These are phyloP conservation scores for Thecocarcelia acutangulata DNA, from an alignment of 2,888 invertebrate genomes.

Conservation along the genomic window DNA sequence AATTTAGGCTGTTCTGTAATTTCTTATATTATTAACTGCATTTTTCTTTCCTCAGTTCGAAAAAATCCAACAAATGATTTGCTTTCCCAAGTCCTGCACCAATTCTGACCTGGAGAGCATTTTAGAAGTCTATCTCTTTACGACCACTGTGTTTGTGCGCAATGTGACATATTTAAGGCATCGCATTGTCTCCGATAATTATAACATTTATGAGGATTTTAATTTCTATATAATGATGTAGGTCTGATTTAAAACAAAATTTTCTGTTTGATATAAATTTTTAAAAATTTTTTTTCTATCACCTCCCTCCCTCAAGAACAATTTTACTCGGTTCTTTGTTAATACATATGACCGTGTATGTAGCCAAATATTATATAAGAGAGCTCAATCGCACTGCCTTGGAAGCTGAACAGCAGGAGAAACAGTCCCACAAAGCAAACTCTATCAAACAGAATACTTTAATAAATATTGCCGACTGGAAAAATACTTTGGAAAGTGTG, in stretches of 20 bases:
- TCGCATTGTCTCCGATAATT: constrained; percentile 72
- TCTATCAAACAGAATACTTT: constrained; percentile 29
- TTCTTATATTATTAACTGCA: too few species aligned
- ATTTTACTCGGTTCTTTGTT: constrained; percentile 62
- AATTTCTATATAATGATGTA: constrained; percentile 75
- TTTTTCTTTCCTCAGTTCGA: constrained; percentile 62
- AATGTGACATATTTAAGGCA: constrained; percentile 74
- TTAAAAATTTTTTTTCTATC: too few species aligned
- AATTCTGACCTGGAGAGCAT: constrained; percentile 73
- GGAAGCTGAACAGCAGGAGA: constrained; percentile 8
- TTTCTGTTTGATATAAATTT: too few species aligned
- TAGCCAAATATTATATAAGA: constrained; percentile 52
- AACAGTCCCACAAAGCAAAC: constrained; percentile 1
- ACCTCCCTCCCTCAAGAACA: too few species aligned
- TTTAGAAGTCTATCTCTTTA: constrained; percentile 73
- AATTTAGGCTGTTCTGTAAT: too few species aligned
- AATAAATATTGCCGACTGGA: constrained; percentile 58
- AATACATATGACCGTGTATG: constrained; percentile 63
- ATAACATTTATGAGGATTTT: constrained; percentile 73
- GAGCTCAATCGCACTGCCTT: constrained; percentile 50
- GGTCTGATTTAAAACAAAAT: constrained; percentile 46
- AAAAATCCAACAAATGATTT: constrained; percentile 75
- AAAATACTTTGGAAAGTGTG: constrained; percentile 53
- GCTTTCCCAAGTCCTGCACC: constrained; percentile 75
- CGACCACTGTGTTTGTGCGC: constrained; percentile 73